Conservation (phyloP, 2,888 invertebrate genomes). For the Dicranocentrus wangi region DNA sequence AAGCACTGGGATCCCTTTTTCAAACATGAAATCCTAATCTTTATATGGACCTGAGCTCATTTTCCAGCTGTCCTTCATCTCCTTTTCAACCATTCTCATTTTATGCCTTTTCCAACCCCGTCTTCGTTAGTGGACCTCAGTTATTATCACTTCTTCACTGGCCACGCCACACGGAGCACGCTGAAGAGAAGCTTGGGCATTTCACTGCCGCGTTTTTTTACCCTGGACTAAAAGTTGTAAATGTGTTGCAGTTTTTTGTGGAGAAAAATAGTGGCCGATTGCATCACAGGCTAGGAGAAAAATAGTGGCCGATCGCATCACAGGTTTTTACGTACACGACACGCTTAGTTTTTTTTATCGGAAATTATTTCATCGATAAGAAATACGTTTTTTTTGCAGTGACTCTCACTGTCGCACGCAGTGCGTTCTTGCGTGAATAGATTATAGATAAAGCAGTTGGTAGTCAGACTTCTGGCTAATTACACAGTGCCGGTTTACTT, state of each 20-base stretch:
- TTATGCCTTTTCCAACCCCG: constrained; percentile 3
- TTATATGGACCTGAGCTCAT: constrained; percentile 60
- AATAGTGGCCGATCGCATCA: neutral
- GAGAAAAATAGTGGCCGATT: neutral
- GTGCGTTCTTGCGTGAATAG: constrained; percentile 30
- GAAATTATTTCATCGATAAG: constrained; percentile 40
- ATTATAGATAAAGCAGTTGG: constrained; percentile 32
- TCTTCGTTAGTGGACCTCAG: constrained; percentile 34
- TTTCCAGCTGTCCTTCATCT: constrained; percentile 71
- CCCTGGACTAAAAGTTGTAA: no score
- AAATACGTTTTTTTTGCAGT: constrained; percentile 1
- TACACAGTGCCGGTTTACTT: constrained; percentile 36
- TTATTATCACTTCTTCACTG: constrained; percentile 16
- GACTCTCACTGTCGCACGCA: constrained; percentile 30
- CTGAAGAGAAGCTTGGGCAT: neutral
- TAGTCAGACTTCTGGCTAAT: constrained; percentile 32
- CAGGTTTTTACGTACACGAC: neutral
- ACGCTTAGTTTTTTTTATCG: constrained; percentile 22
- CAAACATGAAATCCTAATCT: constrained; percentile 60
- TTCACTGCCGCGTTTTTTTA: constrained; percentile 23
- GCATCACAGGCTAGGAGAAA: neutral
- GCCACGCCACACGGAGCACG: constrained; percentile 2
- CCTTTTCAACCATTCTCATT: constrained; percentile 42
- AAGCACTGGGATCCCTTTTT: constrained; percentile 55
- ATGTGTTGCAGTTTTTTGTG: neutral